These are phyloP conservation scores for Bursaphelenchus okinawaensis DNA, from an alignment of 2,888 invertebrate species.

Conservation along the genomic window DNA sequence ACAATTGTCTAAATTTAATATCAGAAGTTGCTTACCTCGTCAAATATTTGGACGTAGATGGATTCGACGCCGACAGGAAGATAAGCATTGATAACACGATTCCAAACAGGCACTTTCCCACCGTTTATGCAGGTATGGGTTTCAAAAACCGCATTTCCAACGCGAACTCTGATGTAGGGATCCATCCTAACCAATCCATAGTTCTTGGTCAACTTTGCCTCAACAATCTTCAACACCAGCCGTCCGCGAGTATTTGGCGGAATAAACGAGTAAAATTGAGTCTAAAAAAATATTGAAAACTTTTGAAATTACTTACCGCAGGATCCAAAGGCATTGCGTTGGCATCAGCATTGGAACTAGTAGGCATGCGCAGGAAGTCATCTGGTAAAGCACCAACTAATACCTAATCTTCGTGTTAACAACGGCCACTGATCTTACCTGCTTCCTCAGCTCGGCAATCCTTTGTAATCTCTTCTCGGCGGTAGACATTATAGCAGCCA, in stretches of 20 bases:
- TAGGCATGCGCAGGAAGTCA: constrained; percentile 35
- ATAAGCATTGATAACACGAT: constrained; percentile 85
- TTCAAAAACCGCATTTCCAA: constrained; percentile 90
- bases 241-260: constrained; percentile 58
- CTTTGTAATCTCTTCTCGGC: neutral
- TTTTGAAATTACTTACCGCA: neutral
- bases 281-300: constrained; percentile 21
- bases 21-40: constrained; percentile 65
- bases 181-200: constrained; percentile 63
- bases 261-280: constrained; percentile 42
- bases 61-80: constrained; percentile 81
- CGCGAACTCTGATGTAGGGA: constrained; percentile 83
- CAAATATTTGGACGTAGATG: constrained; percentile 86
- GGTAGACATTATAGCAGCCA: too few species aligned
- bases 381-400: constrained; percentile 25
- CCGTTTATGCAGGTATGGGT: constrained; percentile 90
- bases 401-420: constrained; percentile 20
- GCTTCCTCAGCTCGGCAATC: neutral
- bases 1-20: neutral
- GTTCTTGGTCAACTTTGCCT: constrained; percentile 55
- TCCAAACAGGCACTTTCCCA: constrained; percentile 90
- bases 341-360: constrained; percentile 9
- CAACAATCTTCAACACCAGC: constrained; percentile 45
- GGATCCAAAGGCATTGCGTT: neutral
- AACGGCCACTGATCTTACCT: neutral